These are phyloP conservation scores for Astropecten irregularis DNA, from an alignment of 53 echinoderm and acorn worm species.

Conservation along the genomic window DNA sequence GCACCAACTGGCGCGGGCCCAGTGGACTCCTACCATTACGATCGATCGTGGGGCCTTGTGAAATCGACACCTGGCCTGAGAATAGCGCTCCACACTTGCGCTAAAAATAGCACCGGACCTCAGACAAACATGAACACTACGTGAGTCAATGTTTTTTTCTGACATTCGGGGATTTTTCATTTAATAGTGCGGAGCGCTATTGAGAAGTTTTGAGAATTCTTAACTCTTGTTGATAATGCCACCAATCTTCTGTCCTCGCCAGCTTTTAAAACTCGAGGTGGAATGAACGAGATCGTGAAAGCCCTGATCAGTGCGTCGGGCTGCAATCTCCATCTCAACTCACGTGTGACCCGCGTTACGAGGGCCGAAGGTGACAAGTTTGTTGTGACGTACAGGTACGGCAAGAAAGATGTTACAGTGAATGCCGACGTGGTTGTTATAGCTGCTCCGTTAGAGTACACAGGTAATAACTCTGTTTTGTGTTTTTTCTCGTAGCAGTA, in stretches of 20 bases:
- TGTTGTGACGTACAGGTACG: constrained; percentile 9
- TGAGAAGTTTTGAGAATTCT: too few species aligned
- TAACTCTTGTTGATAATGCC: too few species aligned
- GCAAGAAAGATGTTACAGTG: background rate
- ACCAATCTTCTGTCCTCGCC: too few species aligned
- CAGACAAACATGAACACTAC: too few species aligned
- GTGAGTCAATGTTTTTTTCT: background rate
- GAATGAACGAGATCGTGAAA: constrained; percentile 14
- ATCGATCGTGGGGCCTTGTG: too few species aligned
- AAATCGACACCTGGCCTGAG: too few species aligned
- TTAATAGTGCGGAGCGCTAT: too few species aligned
- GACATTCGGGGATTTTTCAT: background rate
- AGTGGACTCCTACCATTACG: too few species aligned
- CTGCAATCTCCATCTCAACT: constrained; percentile 9
- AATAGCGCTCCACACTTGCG: too few species aligned
- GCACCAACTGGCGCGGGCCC: too few species aligned
- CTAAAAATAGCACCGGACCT: too few species aligned
- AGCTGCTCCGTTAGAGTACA: constrained; percentile 52
- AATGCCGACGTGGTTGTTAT: constrained; percentile 39
- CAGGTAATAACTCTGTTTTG: constrained; percentile 14
- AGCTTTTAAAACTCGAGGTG: constrained; percentile 22
- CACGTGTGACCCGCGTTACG: constrained; percentile 1
- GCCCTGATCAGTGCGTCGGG: constrained; percentile 2
- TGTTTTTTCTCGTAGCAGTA: too few species aligned
- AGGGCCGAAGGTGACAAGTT: background rate